phyloP scores from a whole-genome alignment of 1,140 invertebrate species.

The Drosophila nannoptera region DNA sequence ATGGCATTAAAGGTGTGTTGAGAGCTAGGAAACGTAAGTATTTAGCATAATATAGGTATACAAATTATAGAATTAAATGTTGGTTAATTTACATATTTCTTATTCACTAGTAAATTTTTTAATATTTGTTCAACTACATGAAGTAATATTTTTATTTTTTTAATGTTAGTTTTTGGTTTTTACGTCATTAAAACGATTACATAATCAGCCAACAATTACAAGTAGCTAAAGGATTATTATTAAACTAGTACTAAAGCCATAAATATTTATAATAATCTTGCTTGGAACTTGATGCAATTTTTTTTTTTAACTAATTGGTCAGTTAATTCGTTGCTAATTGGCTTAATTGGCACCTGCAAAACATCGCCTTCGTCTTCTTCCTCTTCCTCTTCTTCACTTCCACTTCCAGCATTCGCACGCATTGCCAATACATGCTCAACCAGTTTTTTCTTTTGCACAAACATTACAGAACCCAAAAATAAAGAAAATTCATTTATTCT shows the following conservation, averaged over 20 bases:
- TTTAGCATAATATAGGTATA: not conserved
- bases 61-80: constrained; percentile 41
- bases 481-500: constrained; percentile 39
- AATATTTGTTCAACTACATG: constrained; percentile 35
- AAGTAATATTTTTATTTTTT: constrained; percentile 8
- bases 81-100: constrained; percentile 11
- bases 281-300: constrained; percentile 38
- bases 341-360: constrained; percentile 67
- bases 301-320: constrained; percentile 32
- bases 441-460: constrained; percentile 76
- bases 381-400: constrained; percentile 62
- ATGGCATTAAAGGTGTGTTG: constrained; percentile 35
- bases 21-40: too few species aligned
- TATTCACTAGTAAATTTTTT: constrained; percentile 13
- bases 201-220: constrained; percentile 64
- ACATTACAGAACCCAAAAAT: constrained; percentile 46
- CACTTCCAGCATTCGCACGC: constrained; percentile 51
- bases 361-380: constrained; percentile 76
- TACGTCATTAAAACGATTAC: constrained; percentile 47
- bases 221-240: constrained; percentile 54
- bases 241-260: constrained; percentile 44
- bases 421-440: constrained; percentile 75
- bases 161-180: constrained; percentile 28
- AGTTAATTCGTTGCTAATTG: constrained; percentile 4
- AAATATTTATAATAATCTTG: constrained; percentile 55